Base-by-base conservation (phyloP, 2,888 invertebrate genomes). In the Agrenia bidenticulata region DNA sequence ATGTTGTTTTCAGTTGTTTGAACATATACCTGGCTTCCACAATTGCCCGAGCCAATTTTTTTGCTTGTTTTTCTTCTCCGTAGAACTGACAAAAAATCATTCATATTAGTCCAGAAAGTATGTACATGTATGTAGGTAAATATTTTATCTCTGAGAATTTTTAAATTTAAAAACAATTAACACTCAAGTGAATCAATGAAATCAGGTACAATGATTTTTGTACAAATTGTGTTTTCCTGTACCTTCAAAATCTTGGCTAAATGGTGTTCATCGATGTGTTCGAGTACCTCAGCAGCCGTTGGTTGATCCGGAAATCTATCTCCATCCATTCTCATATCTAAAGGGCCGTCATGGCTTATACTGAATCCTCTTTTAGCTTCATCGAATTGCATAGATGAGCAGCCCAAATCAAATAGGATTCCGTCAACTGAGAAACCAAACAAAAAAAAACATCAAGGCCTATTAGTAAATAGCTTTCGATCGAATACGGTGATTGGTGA, bases 241-340 rank as follows among this genome's bases (percentile, higher is more conserved):
- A 75, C 74, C 60, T 75, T 92, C n/a, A 97, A 84, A 75, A 97
- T 92, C 78, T 86, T 87, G 56, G 85, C 87, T 9, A 97, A 82
- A 79, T 92, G 90, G 51, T 83, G 82, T 80, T 94, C 94, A 71
- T 87, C 86, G 0, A 89, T 86, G 60, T 85, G 85, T 11, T 90
- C 89, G 57, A 97, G 82, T 1, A 97, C 88, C 80, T 96, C 92
- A 45, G 91, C 88, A 2, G 93, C 97, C 37, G 92, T 92, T 7
- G 90, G 87, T 77, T 86, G 85, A 66, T 87, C 83, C 0, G 87
- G 84, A 77, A 82, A 86, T 77, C 88, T 82, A 7, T 84, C 82
- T 0, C 88, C 87, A 82, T 94, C 93, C 97, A 97, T 97, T 79
- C 96, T 84, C 96, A 97, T 97, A 78, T 97, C 96, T 61, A 97